A percentile compares a stretch with the other conserved stretches of the same genome.
These are phyloP conservation scores for Trichoplax adhaerens DNA, from an alignment of 37 sponge, comb jelly and placozoan species.

Conservation along the genomic window DNA sequence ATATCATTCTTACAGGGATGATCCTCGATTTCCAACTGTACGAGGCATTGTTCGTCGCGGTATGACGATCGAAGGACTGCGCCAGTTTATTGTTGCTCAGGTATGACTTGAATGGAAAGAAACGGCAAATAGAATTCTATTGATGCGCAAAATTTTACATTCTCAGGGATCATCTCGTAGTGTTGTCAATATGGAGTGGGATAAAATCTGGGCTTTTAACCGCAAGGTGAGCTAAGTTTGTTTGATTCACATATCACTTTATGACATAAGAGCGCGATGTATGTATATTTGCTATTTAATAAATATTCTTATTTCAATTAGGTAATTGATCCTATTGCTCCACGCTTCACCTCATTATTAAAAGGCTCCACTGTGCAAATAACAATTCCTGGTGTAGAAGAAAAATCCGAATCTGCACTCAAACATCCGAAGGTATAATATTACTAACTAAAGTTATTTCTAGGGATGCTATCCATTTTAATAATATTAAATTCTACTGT, in stretches of 20 bases:
- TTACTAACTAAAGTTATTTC: too few species aligned
- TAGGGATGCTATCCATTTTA: too few species aligned
- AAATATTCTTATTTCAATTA: not conserved
- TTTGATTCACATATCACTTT: not conserved
- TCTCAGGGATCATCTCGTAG: conserved; percentile 79
- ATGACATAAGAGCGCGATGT: not conserved
- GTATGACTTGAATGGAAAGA: not conserved
- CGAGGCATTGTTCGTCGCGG: conserved; percentile 89
- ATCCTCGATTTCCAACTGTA: conserved; percentile 97
- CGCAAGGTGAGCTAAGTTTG: conserved; percentile 42
- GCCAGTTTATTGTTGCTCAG: conserved; percentile 75
- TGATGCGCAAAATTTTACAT: not conserved
- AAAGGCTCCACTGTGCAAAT: conserved; percentile 35
- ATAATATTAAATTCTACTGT: not conserved
- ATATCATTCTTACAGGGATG: conserved; percentile 48
- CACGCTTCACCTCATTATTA: conserved; percentile 60
- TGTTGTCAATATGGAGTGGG: conserved; percentile 93
- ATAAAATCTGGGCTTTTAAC: conserved; percentile 96
- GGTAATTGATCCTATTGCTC: conserved; percentile 92
- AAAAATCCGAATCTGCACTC: conserved; percentile 5
- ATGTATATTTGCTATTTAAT: too few species aligned
- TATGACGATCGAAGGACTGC: conserved; percentile 91
- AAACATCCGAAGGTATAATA: conserved; percentile 77
- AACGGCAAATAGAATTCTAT: not conserved
- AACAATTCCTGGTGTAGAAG: conserved; percentile 28